Evolutionary conservation across 2,797 vertebrate genomes (phyloP).

Genomic region (Anabas testudineus): DNA sequence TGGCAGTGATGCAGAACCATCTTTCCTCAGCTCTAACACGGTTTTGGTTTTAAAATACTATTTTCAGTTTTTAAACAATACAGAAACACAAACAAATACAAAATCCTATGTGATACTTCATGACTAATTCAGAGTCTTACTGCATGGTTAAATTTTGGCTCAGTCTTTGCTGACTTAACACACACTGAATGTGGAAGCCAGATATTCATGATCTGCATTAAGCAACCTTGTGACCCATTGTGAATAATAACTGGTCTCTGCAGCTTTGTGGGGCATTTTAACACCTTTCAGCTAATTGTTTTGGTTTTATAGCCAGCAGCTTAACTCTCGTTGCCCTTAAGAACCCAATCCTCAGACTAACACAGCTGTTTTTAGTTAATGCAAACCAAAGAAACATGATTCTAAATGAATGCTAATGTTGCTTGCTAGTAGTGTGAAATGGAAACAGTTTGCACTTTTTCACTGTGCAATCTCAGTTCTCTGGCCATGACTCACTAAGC

Average conservation of each 20-base stretch:
- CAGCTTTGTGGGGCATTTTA: not conserved
- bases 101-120: not conserved
- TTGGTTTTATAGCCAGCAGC: not conserved
- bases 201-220: slow-evolving; percentile 1
- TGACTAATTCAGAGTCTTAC: slow-evolving; percentile 11
- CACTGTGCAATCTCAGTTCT: no score
- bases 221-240: not conserved
- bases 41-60: slow-evolving; percentile 2
- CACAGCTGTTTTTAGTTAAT: not conserved
- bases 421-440: no score
- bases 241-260: not conserved
- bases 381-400: not conserved
- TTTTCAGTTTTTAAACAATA: not conserved
- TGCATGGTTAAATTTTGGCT: slow-evolving; percentile 13
- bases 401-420: not conserved
- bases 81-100: not conserved
- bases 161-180: slow-evolving; percentile 24
- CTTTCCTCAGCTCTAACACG: not conserved
- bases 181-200: not conserved
- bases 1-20: slow-evolving; percentile 26
- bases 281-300: not conserved
- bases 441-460: no score
- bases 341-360: not conserved
- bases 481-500: no score
- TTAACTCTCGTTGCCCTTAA: not conserved